Percentiles rank a stretch among this genome's conserved stretches.
phyloP scores from a whole-genome alignment of 2,797 vertebrate genomes.

The Mallotus villosus region DNA sequence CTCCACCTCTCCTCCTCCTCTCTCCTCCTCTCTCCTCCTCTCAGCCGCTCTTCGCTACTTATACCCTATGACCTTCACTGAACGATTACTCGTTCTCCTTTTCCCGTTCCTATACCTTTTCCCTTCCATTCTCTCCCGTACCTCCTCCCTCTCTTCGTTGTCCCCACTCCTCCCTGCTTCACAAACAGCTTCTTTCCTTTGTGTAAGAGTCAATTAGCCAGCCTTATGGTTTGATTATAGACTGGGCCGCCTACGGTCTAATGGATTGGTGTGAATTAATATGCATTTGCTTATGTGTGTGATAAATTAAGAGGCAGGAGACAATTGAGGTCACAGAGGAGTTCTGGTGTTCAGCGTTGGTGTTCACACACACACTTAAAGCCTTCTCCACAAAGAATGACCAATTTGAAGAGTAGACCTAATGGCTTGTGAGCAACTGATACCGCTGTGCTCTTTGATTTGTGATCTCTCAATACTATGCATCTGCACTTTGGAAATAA shows the following conservation, averaged over 20 bases:
- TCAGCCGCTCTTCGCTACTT: too few species aligned
- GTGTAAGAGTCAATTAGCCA: slow-evolving; percentile 61
- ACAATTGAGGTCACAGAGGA: slow-evolving; percentile 64
- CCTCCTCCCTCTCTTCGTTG: background rate
- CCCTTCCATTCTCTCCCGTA: too few species aligned
- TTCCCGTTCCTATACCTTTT: background rate
- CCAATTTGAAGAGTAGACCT: slow-evolving; percentile 41
- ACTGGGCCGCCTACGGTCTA: slow-evolving; percentile 54
- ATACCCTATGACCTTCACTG: too few species aligned
- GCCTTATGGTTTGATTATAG: slow-evolving; percentile 70
- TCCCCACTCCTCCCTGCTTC: slow-evolving; percentile 2
- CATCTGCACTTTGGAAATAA: slow-evolving; percentile 39
- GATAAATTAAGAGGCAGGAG: slow-evolving; percentile 61
- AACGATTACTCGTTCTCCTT: too few species aligned
- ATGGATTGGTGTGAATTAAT: slow-evolving; percentile 69
- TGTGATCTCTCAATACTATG: slow-evolving; percentile 9
- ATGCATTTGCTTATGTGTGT: slow-evolving; percentile 56
- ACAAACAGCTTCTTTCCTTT: slow-evolving; percentile 46
- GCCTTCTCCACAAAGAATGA: slow-evolving; percentile 31
- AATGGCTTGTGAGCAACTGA: slow-evolving; percentile 51
- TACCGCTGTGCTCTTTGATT: slow-evolving; percentile 31
- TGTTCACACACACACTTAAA: slow-evolving; percentile 37
- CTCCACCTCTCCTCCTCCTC: background rate
- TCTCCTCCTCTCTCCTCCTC: background rate
- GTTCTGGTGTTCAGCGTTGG: slow-evolving; percentile 28